A percentile compares a stretch with the other conserved stretches of the same genome.
Conservation (phyloP, 1,140 invertebrate genomes). For the Caenorhabditis brenneri region DNA sequence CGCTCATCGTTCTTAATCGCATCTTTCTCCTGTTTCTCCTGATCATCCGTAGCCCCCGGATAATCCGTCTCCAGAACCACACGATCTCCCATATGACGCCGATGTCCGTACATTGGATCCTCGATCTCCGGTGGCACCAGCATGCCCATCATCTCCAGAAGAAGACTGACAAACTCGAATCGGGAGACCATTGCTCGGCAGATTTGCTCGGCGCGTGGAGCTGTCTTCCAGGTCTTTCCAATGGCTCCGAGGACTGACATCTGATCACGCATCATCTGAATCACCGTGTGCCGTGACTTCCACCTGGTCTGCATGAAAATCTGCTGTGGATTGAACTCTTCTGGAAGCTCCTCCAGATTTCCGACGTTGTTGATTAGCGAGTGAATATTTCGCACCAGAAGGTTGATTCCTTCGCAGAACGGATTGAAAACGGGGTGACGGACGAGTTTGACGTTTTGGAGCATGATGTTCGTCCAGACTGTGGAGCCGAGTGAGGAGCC, state of each 20-base stretch:
- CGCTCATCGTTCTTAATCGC: no score
- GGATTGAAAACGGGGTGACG: background rate
- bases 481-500: background rate
- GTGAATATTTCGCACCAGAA: background rate
- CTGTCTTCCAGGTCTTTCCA: background rate
- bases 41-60: background rate
- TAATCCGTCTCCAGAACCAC: background rate
- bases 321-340: background rate
- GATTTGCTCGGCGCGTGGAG: background rate
- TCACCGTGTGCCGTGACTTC: background rate
- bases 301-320: background rate
- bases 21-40: no score
- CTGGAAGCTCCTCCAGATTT: background rate
- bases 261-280: background rate
- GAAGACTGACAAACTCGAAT: background rate
- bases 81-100: background rate
- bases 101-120: background rate
- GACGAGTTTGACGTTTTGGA: background rate
- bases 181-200: background rate
- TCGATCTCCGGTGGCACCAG: background rate
- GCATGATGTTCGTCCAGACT: conserved; percentile 10
- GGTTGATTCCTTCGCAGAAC: background rate
- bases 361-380: background rate
- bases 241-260: no score
- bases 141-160: background rate